Base-by-base conservation (phyloP, 92 coral and sea anemone species). In the Desmophyllum pertusum region DNA sequence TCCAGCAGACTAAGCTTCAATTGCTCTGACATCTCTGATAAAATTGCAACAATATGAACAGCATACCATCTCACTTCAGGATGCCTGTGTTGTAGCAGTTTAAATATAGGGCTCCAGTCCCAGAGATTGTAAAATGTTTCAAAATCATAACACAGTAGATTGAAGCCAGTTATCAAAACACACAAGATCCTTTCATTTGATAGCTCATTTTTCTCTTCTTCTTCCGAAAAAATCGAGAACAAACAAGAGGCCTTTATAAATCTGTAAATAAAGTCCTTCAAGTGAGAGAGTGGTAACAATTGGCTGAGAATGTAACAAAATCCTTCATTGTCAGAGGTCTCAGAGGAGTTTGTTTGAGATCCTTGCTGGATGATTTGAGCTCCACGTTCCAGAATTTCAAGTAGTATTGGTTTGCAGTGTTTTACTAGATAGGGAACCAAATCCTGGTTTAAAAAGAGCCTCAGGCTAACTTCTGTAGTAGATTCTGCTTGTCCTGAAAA, bases 361-460 rank as follows among this genome's bases (percentile, higher is more conserved):
- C 76, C 37, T 70, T 80, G 75, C 3, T 64, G 76, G 29, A 87
- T 74, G 36, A 77, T 33, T n/a, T 82, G 74, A 62, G 84, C 85
- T 45, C 90, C 86, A 55, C 92, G 83, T 69, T 88, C 89, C 35
- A 96, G 87, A 68, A 94, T 79, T 81, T 96, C 99, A 13, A 96
- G 86, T 35, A 92, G 90, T 29, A 96, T 79, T 71, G 98, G 93
- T 55, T 80, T 89, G 38, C 95, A 94, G 64, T 82, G 79, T 78
- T 86, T 90, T 37, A 91, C 91, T 11, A 95, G 57, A 11, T 72
- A 66, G 31, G 88, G 61, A 19, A 85, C 94, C 48, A 89, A 72
- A 21, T 85, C 87, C 55, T 83, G 79, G 15, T 82, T 78, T 19
- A 92, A 75, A 80, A 92, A 55, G 30, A 90, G 73, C 71, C 84